A percentile compares a stretch with the other conserved stretches of the same genome.
phyloP scores from a whole-genome alignment of 2,113 vertebrate species.

The Saguinus imperator region DNA sequence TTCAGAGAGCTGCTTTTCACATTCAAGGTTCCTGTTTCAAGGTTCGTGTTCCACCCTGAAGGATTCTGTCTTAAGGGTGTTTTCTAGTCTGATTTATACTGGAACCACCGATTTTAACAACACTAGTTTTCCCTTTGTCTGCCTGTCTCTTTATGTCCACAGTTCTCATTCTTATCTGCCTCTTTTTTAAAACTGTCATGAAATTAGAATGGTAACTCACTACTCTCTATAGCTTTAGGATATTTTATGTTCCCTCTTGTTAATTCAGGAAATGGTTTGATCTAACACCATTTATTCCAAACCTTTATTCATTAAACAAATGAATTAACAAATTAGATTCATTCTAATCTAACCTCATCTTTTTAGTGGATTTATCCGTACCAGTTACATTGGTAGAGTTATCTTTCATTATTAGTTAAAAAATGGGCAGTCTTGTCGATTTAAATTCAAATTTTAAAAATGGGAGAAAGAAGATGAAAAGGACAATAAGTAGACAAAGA shows the following conservation, averaged over 20 bases:
- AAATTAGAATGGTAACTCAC: neutral
- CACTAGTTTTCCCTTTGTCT: neutral
- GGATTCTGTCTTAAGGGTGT: neutral
- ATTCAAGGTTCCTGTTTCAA: no score
- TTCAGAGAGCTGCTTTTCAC: neutral
- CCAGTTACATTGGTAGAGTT: neutral
- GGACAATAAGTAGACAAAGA: neutral
- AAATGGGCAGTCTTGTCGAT: neutral
- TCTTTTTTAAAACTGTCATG: neutral
- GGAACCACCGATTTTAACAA: neutral
- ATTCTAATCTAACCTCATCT: neutral
- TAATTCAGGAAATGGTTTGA: neutral
- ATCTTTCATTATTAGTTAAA: neutral
- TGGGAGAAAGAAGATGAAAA: neutral
- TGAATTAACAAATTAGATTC: no score
- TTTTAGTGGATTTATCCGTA: neutral
- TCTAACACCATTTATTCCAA: neutral
- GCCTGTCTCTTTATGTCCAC: neutral
- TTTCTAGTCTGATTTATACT: neutral
- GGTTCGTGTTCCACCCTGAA: neutral
- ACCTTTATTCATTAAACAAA: neutral
- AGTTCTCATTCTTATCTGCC: neutral
- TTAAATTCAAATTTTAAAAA: neutral
- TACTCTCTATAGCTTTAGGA: neutral
- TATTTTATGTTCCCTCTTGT: neutral